phyloP scores from a whole-genome alignment of 2,797 vertebrate genomes.

The Schizopygopsis pylzovi region DNA sequence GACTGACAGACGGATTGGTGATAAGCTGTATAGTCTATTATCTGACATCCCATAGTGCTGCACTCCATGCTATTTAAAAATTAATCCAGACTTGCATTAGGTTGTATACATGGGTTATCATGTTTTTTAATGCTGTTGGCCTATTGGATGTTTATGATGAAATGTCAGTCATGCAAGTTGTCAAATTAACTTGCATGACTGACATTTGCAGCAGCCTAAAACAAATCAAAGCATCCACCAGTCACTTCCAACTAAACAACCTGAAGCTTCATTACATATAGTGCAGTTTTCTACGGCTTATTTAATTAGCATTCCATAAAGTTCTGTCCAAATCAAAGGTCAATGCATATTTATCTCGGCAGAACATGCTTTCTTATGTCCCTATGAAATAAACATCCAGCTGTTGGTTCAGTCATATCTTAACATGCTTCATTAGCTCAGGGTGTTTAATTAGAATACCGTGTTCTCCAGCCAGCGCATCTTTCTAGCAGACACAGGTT shows the following conservation, averaged over 20 bases:
- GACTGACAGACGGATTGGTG: slow-evolving; percentile 34
- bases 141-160: slow-evolving; percentile 1
- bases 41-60: neutral
- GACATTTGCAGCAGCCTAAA: neutral
- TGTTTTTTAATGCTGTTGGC: neutral
- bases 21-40: slow-evolving; percentile 69
- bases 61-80: slow-evolving; percentile 49
- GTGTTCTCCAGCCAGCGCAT: neutral
- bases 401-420: neutral
- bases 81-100: slow-evolving; percentile 23
- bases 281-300: neutral
- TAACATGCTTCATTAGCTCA: neutral
- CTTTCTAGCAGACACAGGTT: neutral
- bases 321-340: neutral
- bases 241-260: neutral
- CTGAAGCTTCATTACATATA: neutral
- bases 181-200: too few relatives aligned
- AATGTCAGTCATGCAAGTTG: neutral
- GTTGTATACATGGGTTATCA: neutral
- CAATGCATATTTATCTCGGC: neutral
- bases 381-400: slow-evolving; percentile 7
- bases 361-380: slow-evolving; percentile 12
- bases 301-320: slow-evolving; percentile 4
- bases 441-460: neutral
- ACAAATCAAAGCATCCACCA: neutral